Base-by-base conservation (phyloP, 2,113 vertebrate species). In the Callithrix jacchus region DNA sequence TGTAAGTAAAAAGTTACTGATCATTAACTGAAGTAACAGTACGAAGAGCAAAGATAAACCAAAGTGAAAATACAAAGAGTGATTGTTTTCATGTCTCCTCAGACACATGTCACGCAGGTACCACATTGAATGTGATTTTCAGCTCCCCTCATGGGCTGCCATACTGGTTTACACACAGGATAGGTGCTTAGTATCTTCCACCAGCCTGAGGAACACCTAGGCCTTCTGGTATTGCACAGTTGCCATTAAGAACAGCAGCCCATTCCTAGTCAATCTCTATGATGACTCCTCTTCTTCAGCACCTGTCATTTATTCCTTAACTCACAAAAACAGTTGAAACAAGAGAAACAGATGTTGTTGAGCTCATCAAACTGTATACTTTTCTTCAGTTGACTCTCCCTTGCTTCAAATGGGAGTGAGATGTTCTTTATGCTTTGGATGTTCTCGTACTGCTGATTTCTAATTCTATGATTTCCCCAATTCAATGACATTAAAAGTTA, bases 361-460 rank as follows among this genome's bases (percentile, higher is more conserved):
- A 92, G 87, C 93, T 97, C 71, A 95, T 95, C 93, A 93, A 93
- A 97, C 80, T 86, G 80, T 94, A 92, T 77, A 61, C 89, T 97
- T 96, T 97, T 98, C 90, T 97, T 95, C 77, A 95, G 95, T 76
- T 95, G 89, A 97, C 98, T 97, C 96, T 98, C 96, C 93, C 90
- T 95, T 95, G 30, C 40, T 97, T 97, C 95, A 98, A 91, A 97
- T 76, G 45, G 77, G 92, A 96, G 91, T 14, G 47, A 79, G 92
- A 91, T 96, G 93, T 96, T 97, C 89, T 97, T 97, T 98, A 96
- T 91, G 87, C 54, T 35, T 35, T 71, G 77, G 42, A 79, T 97
- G 93, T 92, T 96, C 92, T 95, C 97, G 96, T 92, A 73, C 42
- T 83, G 96, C 47, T 88, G 64, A 87, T 94, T 95, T 88, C 4